phyloP scores from a whole-genome alignment of 2,888 invertebrate genomes.

The Chelonus formosanus region DNA sequence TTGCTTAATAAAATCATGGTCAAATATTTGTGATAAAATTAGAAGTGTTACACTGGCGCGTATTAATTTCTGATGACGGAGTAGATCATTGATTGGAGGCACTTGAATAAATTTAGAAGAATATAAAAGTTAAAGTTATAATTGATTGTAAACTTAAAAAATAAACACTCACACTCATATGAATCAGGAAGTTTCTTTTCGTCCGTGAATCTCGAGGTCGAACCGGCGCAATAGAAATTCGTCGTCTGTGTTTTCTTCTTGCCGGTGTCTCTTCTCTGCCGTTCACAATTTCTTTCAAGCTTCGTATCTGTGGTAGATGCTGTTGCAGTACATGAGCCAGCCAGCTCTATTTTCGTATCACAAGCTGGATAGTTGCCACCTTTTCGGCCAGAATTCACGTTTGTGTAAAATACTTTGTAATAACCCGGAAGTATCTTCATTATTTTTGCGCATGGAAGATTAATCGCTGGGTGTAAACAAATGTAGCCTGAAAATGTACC shows the following conservation, averaged over 20 bases:
- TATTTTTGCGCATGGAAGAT: neutral
- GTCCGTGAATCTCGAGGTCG: slow-evolving; percentile 45
- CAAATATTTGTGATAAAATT: no score
- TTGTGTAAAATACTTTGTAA: slow-evolving; percentile 54
- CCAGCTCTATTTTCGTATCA: slow-evolving; percentile 46
- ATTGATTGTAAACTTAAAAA: slow-evolving; percentile 7
- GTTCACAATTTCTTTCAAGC: slow-evolving; percentile 29
- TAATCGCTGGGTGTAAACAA: no score
- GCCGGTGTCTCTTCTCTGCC: slow-evolving; percentile 30
- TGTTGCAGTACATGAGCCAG: slow-evolving; percentile 29
- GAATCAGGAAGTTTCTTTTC: slow-evolving; percentile 48
- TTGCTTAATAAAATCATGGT: no score
- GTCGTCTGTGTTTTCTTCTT: slow-evolving; percentile 24
- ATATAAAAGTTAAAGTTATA: neutral
- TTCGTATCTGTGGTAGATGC: slow-evolving; percentile 34
- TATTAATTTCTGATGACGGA: no score
- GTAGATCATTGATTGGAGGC: neutral
- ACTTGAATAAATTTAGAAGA: neutral
- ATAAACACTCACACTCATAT: slow-evolving; percentile 58
- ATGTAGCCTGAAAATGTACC: no score
- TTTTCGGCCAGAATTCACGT: slow-evolving; percentile 56
- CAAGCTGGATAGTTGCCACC: slow-evolving; percentile 58
- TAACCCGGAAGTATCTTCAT: slow-evolving; percentile 21
- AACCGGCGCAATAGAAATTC: slow-evolving; percentile 20
- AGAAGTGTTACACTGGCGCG: no score